Percentiles rank a stretch among this genome's conserved stretches.
Conservation (phyloP, 92 coral and sea anemone species). For the Pocillopora meandrina region DNA sequence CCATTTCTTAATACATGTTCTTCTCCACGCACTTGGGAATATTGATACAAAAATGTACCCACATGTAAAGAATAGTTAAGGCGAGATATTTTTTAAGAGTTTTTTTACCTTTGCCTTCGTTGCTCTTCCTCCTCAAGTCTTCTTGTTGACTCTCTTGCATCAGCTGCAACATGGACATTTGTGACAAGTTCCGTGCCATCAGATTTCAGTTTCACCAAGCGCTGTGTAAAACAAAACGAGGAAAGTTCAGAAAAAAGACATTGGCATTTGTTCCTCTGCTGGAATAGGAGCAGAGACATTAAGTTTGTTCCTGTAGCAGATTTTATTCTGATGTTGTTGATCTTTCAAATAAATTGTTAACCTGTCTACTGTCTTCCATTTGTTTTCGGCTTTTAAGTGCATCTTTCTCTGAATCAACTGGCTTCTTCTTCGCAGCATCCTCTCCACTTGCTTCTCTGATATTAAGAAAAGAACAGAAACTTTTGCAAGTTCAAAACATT, state of each 20-base stretch:
- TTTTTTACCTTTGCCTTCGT: slow-evolving; percentile 78
- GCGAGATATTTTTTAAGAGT: neutral
- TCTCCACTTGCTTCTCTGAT: slow-evolving; percentile 93
- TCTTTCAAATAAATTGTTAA: slow-evolving; percentile 11
- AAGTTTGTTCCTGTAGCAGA: neutral
- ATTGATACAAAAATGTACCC: neutral
- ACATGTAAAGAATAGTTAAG: neutral
- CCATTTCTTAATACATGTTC: too few species aligned
- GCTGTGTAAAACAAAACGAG: slow-evolving; percentile 46
- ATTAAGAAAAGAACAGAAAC: neutral
- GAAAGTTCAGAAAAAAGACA: neutral
- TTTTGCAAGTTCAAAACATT: neutral
- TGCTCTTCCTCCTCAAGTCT: slow-evolving; percentile 93
- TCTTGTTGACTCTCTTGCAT: slow-evolving; percentile 91
- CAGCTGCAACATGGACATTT: slow-evolving; percentile 97
- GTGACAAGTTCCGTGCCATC: slow-evolving; percentile 98
- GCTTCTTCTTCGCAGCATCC: slow-evolving; percentile 88
- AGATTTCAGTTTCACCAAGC: slow-evolving; percentile 89
- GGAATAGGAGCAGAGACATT: neutral
- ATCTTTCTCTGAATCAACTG: slow-evolving; percentile 96
- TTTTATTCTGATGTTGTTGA: neutral
- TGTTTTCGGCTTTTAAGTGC: slow-evolving; percentile 97
- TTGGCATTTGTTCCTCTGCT: too few species aligned
- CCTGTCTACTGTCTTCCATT: slow-evolving; percentile 99
- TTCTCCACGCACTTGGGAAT: neutral